phyloP scores from a whole-genome alignment of 1,140 invertebrate species.

The Drosophila leontia region DNA sequence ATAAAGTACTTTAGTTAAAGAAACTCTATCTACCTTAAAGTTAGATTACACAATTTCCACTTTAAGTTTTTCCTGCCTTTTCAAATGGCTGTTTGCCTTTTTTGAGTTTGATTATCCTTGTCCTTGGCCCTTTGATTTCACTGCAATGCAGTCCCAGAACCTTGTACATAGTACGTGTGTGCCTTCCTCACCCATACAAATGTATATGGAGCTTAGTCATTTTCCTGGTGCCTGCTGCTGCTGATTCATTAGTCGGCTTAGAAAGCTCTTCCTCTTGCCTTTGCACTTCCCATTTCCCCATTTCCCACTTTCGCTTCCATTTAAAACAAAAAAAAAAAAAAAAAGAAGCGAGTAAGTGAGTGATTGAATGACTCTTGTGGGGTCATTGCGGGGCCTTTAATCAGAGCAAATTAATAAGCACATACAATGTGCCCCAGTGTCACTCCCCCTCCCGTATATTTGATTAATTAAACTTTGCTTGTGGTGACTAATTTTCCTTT shows the following conservation, averaged over 20 bases:
- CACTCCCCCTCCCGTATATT: slow-evolving; percentile 9
- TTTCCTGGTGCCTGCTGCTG: slow-evolving; percentile 6
- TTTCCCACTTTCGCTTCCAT: not conserved
- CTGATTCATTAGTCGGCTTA: slow-evolving; percentile 47
- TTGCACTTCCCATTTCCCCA: not conserved
- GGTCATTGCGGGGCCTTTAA: slow-evolving; percentile 38
- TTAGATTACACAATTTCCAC: not conserved
- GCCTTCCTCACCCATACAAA: not conserved
- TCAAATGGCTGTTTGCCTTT: not conserved
- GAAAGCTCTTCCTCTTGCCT: slow-evolving; percentile 1
- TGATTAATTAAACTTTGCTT: slow-evolving; percentile 42
- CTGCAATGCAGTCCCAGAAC: slow-evolving; percentile 34
- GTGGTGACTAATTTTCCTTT: slow-evolving; percentile 55
- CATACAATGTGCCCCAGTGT: not conserved
- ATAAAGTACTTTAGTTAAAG: not conserved
- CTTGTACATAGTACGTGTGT: not conserved
- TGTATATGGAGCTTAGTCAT: slow-evolving; percentile 25
- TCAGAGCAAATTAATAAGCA: slow-evolving; percentile 52
- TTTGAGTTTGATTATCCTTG: slow-evolving; percentile 23
- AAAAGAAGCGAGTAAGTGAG: slow-evolving; percentile 2
- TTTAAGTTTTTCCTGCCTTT: not conserved
- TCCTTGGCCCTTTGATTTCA: slow-evolving; percentile 43
- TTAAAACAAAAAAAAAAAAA: not conserved
- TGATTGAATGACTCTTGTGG: slow-evolving; percentile 42
- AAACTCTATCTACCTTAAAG: not conserved